Evolutionary conservation across 2,113 vertebrate species (phyloP), one percentile per base, ranked within the genome.

Genomic region (Turnix velox): DNA sequence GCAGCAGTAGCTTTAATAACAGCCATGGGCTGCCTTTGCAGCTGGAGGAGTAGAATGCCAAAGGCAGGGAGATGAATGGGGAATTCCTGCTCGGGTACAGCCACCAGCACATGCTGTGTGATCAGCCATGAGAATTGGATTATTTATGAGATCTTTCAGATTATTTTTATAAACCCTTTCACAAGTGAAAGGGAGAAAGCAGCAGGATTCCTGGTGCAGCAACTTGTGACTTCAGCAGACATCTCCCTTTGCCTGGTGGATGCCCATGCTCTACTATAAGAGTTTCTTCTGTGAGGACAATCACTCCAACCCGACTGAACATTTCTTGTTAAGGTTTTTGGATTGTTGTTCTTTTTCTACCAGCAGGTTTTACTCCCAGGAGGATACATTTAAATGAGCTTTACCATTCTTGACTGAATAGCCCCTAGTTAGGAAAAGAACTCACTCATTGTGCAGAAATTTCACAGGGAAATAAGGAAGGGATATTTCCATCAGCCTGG

Each of bases 221-320:
- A 17, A 20, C 18, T 40, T 35, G 31, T 2, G 8, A 5, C 12
- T 45, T 42, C 0, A 68, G 84, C 49, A 37, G 66, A 14, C 35
- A 12, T 8, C 67, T 54, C 45, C 66, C 42, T 73, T 61, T 48
- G 27, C 35, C 18, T 4, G 6, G 42, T 31, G 37, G 55, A 20
- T 0, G 9, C 24, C 54, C 5, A 0, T 11, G 39, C 24, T 61
- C n/a, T 5, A 3, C n/a, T 58, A 0, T 3, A 28, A 55, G 66
- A 37, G 43, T 59, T 76, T 59, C 52, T 75, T 31, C 71, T 61
- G 10, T 0, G 9, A 83, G 48, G 78, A 40, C n/a, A n/a, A 73
- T 37, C 2, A 0, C 17, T 46, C 31, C 45, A 61, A 17, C 14
- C 24, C 49, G 59, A 30, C 49, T 16, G 45, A 72, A 22, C 28